These are phyloP conservation scores for Oncorhynchus mykiss DNA, from an alignment of 2,113 vertebrate species.

Conservation along the genomic window DNA sequence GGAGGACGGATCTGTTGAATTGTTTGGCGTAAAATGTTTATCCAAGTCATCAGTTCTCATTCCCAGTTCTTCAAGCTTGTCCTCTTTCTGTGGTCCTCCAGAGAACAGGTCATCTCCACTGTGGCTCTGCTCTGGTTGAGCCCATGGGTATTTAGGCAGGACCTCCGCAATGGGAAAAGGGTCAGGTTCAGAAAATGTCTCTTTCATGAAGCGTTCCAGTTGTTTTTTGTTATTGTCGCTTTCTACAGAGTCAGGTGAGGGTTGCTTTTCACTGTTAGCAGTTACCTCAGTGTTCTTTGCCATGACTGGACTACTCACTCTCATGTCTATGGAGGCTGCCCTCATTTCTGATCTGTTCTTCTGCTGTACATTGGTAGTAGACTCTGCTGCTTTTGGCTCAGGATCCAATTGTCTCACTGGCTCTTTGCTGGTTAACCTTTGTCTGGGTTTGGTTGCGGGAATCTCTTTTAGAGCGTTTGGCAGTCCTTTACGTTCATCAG, in stretches of 20 bases:
- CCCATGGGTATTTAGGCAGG: conserved; percentile 53
- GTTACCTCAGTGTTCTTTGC: not conserved
- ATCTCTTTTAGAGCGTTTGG: conserved; percentile 28
- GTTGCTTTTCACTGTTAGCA: not conserved
- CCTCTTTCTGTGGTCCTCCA: conserved; percentile 12
- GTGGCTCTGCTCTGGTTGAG: conserved; percentile 29
- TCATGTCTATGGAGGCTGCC: not conserved
- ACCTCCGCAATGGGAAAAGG: conserved; percentile 48
- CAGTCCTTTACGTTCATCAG: conserved; percentile 21
- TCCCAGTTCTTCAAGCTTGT: conserved; percentile 35
- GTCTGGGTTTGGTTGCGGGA: conserved; percentile 67
- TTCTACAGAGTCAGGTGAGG: conserved; percentile 9
- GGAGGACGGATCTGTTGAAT: conserved; percentile 43
- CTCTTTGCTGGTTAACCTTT: conserved; percentile 40
- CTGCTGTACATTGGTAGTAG: conserved; percentile 4
- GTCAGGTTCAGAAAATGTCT: conserved; percentile 34
- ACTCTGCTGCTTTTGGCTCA: conserved; percentile 1
- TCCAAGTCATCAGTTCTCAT: conserved; percentile 54
- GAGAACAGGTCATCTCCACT: conserved; percentile 38
- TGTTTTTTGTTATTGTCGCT: conserved; percentile 18
- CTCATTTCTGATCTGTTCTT: conserved; percentile 13
- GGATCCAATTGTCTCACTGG: conserved; percentile 32
- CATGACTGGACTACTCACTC: not conserved
- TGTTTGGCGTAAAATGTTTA: conserved; percentile 42
- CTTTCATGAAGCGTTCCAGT: not conserved